Conservation (phyloP, 35 echinoderm and acorn worm genomes). For the Amphiura filiformis region DNA sequence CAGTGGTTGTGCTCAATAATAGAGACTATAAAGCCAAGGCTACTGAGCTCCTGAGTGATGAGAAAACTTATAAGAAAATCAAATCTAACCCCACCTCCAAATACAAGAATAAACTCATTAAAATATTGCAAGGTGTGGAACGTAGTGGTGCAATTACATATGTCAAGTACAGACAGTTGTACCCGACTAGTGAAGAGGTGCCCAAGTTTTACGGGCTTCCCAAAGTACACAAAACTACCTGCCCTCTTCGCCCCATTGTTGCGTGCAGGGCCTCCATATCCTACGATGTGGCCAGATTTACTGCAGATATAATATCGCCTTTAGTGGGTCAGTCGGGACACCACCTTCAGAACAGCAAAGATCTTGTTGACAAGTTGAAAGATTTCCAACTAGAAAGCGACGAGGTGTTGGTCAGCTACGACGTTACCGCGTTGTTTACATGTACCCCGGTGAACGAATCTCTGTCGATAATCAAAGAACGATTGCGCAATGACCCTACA, state of each 20-base stretch:
- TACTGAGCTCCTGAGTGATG: no score
- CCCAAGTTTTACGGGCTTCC: conserved; percentile 31
- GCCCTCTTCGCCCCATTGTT: conserved; percentile 25
- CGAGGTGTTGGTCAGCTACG: conserved; percentile 21
- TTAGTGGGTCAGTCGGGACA: conserved; percentile 3
- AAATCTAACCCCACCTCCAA: conserved; percentile 13
- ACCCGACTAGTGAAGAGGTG: not conserved
- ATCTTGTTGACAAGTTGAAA: not conserved
- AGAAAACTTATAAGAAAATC: conserved; percentile 34
- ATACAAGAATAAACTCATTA: conserved; percentile 15
- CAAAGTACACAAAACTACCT: conserved; percentile 14
- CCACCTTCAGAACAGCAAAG: conserved; percentile 11
- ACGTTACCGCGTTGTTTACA: conserved; percentile 23
- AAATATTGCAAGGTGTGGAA: not conserved
- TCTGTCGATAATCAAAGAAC: conserved; percentile 13
- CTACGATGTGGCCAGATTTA: conserved; percentile 14
- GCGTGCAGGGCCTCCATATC: conserved; percentile 8
- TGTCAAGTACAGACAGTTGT: conserved; percentile 10
- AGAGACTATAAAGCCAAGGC: conserved; percentile 15
- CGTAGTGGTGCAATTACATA: not conserved
- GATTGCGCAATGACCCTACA: not conserved
- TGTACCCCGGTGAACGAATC: conserved; percentile 19
- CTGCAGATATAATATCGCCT: conserved; percentile 10
- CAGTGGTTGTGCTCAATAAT: conserved; percentile 6
- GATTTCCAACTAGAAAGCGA: not conserved